Percentiles rank a stretch among this genome's conserved stretches.
Evolutionary conservation across 1,140 invertebrate genomes (phyloP).

Genomic region (Leucophenga varia): DNA sequence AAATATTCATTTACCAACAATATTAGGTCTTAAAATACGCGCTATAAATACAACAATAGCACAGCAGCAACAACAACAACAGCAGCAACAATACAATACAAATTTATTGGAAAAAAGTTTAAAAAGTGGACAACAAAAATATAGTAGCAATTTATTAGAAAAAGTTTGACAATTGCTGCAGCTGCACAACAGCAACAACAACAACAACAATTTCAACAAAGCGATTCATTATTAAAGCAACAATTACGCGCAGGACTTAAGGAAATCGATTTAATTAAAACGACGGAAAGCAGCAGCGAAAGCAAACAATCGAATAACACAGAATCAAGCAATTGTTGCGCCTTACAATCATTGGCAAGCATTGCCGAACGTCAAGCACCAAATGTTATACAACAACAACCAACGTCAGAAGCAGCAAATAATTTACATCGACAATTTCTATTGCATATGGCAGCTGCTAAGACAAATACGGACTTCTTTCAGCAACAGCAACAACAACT

Average conservation of each 20-base stretch:
- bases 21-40: constrained; percentile 42
- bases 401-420: constrained; percentile 14
- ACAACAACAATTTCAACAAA: constrained; percentile 14
- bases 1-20: constrained; percentile 45
- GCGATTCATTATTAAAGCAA: constrained; percentile 53
- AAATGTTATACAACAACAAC: constrained; percentile 22
- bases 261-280: constrained; percentile 27
- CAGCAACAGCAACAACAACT: constrained; percentile 23
- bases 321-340: constrained; percentile 27
- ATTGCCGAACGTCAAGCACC: constrained; percentile 40
- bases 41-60: constrained; percentile 20
- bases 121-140: too few species aligned
- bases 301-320: constrained; percentile 38
- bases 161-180: too few species aligned
- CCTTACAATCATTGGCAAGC: constrained; percentile 41
- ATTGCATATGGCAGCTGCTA: constrained; percentile 38
- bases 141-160: too few species aligned
- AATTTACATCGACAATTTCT: constrained; percentile 44
- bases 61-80: constrained; percentile 12
- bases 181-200: constrained; percentile 5
- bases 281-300: constrained; percentile 11
- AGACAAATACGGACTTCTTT: constrained; percentile 36
- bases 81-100: constrained; percentile 8
- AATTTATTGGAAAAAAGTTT: too few species aligned
- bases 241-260: constrained; percentile 53